Base-by-base conservation (phyloP, 1,140 invertebrate species). In the Sipha flava region DNA sequence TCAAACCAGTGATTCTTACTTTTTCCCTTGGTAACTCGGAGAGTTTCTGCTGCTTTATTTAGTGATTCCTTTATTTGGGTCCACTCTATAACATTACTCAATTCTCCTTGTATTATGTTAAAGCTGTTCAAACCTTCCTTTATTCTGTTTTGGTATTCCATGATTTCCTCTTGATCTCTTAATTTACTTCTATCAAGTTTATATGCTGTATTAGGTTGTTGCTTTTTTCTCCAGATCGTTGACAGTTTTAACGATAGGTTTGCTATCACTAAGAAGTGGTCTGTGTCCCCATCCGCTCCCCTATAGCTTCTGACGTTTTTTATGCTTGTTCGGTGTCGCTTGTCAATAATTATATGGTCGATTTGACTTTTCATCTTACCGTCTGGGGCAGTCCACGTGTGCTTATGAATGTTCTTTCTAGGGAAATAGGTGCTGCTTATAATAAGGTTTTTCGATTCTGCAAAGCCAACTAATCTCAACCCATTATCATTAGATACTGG, bases 361-460 rank as follows among this genome's bases (percentile, higher is more conserved):
- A 82, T 82, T 81, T 82, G 81, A 72, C 81, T 82, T 40, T 66
- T 73, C 1, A 57, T 79, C 10, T 75, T 47, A 18, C 80, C 79
- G 80, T 82, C 80, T 64, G 80, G 81, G 12, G 83, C 73, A 18
- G 6, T 45, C 82, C 81, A 82, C 12, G 80, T 83, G 1, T 47
- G 70, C 54, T 82, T 83, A 79, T 84, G 82, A 52, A 83, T 83
- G 37, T 83, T 64, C 72, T 77, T 82, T 21, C 77, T 64, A 52
- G n/a, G n/a, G n/a, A n/a, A n/a, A n/a, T n/a, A n/a, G n/a, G n/a
- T n/a, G n/a, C n/a, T n/a, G n/a, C n/a, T 81, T 80, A 26, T 83
- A 81, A n/a, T 29, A 37, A 9, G 82, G 82, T 31, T 79, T 83
- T n/a, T 43, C 45, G 73, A 82, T 66, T 79, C 54, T 81, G 80